Evolutionary conservation across 2,113 vertebrate species (phyloP).

Genomic region (Hyla sarda): DNA sequence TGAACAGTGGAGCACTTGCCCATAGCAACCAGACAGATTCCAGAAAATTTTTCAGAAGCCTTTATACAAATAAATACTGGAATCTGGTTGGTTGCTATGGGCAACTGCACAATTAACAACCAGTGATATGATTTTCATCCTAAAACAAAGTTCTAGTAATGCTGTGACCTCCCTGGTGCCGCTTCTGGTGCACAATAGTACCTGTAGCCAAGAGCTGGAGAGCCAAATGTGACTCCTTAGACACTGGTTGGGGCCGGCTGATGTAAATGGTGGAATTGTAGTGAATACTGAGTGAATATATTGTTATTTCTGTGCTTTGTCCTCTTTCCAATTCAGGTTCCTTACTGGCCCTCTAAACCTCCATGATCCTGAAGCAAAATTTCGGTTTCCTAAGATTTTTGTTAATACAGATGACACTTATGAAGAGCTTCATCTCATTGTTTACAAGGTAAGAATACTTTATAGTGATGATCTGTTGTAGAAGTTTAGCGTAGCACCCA

Average conservation of each 20-base stretch:
- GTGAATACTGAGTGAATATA: neutral
- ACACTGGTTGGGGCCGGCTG: no score
- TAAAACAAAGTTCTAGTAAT: neutral
- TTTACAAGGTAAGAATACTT: slow-evolving; percentile 87
- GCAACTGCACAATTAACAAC: no score
- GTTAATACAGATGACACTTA: slow-evolving; percentile 87
- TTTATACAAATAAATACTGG: no score
- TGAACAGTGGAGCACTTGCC: no score
- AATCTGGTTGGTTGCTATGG: no score
- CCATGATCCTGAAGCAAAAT: slow-evolving; percentile 94
- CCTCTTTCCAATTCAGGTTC: slow-evolving; percentile 79
- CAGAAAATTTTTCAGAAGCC: no score
- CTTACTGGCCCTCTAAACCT: slow-evolving; percentile 93
- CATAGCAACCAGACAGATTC: no score
- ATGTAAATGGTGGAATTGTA: neutral
- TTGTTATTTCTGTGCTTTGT: no score
- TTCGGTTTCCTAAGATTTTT: slow-evolving; percentile 96
- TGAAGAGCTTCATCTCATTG: slow-evolving; percentile 95
- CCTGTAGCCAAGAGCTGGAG: neutral
- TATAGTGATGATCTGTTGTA: neutral
- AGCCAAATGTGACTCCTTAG: no score
- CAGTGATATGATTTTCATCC: no score
- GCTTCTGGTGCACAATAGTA: neutral
- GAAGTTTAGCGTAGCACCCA: no score
- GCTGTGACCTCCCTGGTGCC: neutral